phyloP scores from a whole-genome alignment of 2,797 vertebrate genomes.

The Lutra lutra region DNA sequence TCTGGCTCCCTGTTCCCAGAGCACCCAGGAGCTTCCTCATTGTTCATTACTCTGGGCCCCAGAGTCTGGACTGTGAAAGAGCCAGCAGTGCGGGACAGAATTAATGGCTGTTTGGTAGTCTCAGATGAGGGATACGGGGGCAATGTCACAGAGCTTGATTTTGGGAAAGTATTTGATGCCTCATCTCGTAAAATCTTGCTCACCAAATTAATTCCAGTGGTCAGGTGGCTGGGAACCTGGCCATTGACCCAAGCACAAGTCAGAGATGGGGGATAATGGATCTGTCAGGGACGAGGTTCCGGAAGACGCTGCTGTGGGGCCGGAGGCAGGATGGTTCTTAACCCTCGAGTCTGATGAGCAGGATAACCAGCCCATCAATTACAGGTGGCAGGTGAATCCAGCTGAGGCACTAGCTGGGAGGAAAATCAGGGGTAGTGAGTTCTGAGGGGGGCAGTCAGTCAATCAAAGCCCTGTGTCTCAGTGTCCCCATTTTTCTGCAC shows the following conservation, averaged over 20 bases:
- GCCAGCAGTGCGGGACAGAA: not conserved
- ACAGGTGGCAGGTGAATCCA: not conserved
- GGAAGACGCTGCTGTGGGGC: not conserved
- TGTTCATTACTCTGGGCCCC: not conserved
- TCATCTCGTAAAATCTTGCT: conserved; percentile 56
- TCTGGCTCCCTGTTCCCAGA: not conserved
- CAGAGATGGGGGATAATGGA: not conserved
- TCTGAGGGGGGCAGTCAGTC: not conserved
- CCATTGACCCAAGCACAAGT: conserved; percentile 34
- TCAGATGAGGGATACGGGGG: not conserved
- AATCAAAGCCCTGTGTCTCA: not conserved
- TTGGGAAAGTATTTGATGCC: conserved; percentile 27
- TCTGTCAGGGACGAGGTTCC: not conserved
- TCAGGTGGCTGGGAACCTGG: conserved; percentile 61
- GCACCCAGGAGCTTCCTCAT: not conserved
- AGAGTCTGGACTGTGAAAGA: not conserved
- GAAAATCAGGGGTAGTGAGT: not conserved
- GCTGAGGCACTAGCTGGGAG: not conserved
- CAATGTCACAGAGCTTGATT: not conserved
- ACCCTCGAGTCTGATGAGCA: conserved; percentile 32
- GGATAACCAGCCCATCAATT: conserved; percentile 23
- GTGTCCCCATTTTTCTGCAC: not conserved
- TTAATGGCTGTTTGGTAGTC: conserved; percentile 60
- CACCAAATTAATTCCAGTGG: conserved; percentile 45
- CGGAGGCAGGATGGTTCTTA: conserved; percentile 58